Conservation (phyloP, 2,888 invertebrate genomes). For the Pachliopta kotzebuea region DNA sequence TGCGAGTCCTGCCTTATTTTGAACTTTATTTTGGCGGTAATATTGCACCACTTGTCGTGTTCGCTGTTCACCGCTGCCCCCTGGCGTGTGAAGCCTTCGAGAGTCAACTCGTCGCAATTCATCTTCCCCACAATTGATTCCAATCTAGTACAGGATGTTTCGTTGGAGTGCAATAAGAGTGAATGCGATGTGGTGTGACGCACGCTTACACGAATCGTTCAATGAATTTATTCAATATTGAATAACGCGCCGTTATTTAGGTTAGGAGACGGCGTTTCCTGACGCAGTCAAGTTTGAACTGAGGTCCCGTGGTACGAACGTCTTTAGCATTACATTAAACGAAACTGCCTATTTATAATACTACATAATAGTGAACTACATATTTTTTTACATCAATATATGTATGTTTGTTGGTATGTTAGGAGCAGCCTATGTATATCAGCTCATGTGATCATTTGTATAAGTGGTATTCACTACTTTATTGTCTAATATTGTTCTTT, state of each 20-base stretch:
- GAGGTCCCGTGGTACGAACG: slow-evolving; percentile 23
- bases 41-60: slow-evolving; percentile 21
- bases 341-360: background rate
- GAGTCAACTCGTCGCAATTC: slow-evolving; percentile 35
- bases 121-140: slow-evolving; percentile 39
- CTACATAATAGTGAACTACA: background rate
- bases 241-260: background rate
- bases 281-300: slow-evolving; percentile 37
- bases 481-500: slow-evolving; percentile 29
- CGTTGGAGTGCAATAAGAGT: slow-evolving; percentile 25
- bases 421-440: background rate
- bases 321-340: background rate
- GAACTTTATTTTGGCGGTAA: slow-evolving; percentile 30
- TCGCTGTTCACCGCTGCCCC: slow-evolving; percentile 38
- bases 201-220: slow-evolving; percentile 26
- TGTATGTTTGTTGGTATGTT: too few species aligned
- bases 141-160: slow-evolving; percentile 42
- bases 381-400: background rate
- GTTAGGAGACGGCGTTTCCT: slow-evolving; percentile 33
- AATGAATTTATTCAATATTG: slow-evolving; percentile 3
- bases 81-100: slow-evolving; percentile 44
- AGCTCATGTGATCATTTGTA: background rate
- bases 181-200: slow-evolving; percentile 31
- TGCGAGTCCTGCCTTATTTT: slow-evolving; percentile 41
- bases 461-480: slow-evolving; percentile 7